Evolutionary conservation across 2,797 vertebrate genomes (phyloP).

Genomic region (Gymnothorax reevesii): DNA sequence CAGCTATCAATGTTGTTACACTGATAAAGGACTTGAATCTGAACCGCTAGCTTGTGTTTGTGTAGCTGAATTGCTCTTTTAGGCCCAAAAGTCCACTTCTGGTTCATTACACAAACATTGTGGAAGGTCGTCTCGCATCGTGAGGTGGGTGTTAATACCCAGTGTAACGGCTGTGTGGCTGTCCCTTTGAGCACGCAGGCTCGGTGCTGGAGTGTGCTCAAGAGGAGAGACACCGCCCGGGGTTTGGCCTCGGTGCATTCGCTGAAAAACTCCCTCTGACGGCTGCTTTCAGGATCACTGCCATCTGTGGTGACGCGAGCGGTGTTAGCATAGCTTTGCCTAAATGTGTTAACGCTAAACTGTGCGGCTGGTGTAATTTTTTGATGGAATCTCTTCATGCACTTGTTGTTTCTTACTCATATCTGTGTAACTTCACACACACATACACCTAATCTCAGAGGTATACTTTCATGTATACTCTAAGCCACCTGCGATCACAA

Average conservation of each 20-base stretch:
- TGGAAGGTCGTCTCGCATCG: not conserved
- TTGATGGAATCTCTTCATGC: not conserved
- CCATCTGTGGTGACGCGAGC: not conserved
- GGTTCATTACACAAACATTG: slow-evolving; percentile 14
- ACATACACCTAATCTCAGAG: not conserved
- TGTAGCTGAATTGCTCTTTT: not conserved
- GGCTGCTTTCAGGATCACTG: slow-evolving; percentile 10
- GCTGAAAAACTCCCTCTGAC: not conserved
- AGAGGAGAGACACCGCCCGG: not conserved
- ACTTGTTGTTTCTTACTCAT: not conserved
- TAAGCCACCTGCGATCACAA: not conserved
- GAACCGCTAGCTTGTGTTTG: not conserved
- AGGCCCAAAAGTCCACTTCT: slow-evolving; percentile 7
- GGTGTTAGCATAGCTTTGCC: not conserved
- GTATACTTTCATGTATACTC: not conserved
- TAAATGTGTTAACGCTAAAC: not conserved
- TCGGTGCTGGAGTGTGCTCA: not conserved
- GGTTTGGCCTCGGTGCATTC: not conserved
- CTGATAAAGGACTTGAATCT: not conserved
- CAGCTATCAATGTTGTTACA: not conserved
- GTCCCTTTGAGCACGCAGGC: not conserved
- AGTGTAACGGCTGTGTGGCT: not conserved
- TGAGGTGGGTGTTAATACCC: not conserved
- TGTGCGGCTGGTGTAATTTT: not conserved
- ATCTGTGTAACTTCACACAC: not conserved